These are phyloP conservation scores for Theonella swinhoei DNA, from an alignment of 37 sponge, comb jelly and placozoan genomes.

Conservation along the genomic window DNA sequence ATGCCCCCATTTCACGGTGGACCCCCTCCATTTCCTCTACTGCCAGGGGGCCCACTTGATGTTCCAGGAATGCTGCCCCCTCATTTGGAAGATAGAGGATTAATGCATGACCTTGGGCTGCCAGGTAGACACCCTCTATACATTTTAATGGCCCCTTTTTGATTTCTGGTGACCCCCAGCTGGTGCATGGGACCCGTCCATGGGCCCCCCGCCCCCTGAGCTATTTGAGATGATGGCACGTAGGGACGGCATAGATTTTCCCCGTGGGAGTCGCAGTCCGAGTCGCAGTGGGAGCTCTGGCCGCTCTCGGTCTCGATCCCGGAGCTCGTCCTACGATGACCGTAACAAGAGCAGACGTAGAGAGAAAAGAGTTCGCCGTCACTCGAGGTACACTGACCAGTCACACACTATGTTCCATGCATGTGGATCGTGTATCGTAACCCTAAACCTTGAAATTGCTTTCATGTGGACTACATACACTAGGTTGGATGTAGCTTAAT, in stretches of 20 bases:
- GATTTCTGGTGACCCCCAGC: background rate
- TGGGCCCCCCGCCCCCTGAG: slow-evolving; percentile 72
- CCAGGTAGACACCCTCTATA: background rate
- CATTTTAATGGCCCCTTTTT: background rate
- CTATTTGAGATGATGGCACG: slow-evolving; percentile 17
- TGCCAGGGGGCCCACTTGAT: slow-evolving; percentile 37
- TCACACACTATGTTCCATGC: slow-evolving; percentile 1
- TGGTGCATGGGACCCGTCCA: slow-evolving; percentile 67
- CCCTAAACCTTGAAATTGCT: too few relatives aligned
- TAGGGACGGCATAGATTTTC: background rate
- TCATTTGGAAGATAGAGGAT: slow-evolving; percentile 48
- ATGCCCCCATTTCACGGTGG: slow-evolving; percentile 45
- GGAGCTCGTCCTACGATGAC: slow-evolving; percentile 61
- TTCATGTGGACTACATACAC: too few relatives aligned
- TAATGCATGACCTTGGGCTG: slow-evolving; percentile 15
- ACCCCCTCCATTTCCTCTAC: slow-evolving; percentile 54
- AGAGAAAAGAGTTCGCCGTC: slow-evolving; percentile 28
- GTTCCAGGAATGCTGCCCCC: background rate
- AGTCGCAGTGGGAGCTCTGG: slow-evolving; percentile 40
- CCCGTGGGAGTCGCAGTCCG: slow-evolving; percentile 28
- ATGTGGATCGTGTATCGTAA: too few relatives aligned
- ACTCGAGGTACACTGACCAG: slow-evolving; percentile 42
- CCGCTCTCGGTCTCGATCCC: slow-evolving; percentile 45
- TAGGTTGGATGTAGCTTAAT: too few relatives aligned
- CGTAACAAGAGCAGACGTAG: slow-evolving; percentile 18